A percentile compares a stretch with the other conserved stretches of the same genome.
These are phyloP conservation scores for Nomia melanderi DNA, from an alignment of 1,140 invertebrate genomes.

Conservation along the genomic window DNA sequence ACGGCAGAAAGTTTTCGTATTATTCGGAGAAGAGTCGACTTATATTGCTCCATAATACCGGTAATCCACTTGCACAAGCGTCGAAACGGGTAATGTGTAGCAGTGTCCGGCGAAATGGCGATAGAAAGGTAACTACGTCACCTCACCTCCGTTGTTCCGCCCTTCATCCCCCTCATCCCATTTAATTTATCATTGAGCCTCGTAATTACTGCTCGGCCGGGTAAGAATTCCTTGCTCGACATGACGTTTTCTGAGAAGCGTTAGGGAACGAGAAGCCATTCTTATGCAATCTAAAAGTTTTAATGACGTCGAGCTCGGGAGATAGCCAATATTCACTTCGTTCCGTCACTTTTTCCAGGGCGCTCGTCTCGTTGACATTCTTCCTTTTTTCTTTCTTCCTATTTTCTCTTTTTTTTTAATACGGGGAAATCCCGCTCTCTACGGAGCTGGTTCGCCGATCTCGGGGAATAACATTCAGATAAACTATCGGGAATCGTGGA, in stretches of 20 bases:
- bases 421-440: slow-evolving; percentile 10
- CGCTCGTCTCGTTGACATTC: slow-evolving; percentile 46
- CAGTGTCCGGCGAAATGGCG: neutral
- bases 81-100: neutral
- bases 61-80: slow-evolving; percentile 31
- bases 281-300: slow-evolving; percentile 81
- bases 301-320: slow-evolving; percentile 77
- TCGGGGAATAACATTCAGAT: slow-evolving; percentile 6
- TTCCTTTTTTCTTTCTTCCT: too few relatives aligned
- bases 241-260: slow-evolving; percentile 51
- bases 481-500: slow-evolving; percentile 16
- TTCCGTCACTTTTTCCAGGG: slow-evolving; percentile 75
- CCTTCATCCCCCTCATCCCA: neutral
- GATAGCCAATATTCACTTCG: slow-evolving; percentile 79
- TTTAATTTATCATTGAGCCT: slow-evolving; percentile 67
- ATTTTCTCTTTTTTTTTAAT: slow-evolving; percentile 32
- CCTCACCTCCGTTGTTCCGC: too few relatives aligned
- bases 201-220: slow-evolving; percentile 65
- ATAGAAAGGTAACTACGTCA: neutral
- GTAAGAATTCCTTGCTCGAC: slow-evolving; percentile 63
- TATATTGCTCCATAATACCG: slow-evolving; percentile 24
- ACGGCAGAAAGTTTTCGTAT: slow-evolving; percentile 22
- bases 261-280: slow-evolving; percentile 69
- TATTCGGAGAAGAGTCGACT: slow-evolving; percentile 26
- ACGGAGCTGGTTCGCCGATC: slow-evolving; percentile 34